phyloP scores from a whole-genome alignment of 1,140 invertebrate genomes.

The Conopomorpha cramerella region DNA sequence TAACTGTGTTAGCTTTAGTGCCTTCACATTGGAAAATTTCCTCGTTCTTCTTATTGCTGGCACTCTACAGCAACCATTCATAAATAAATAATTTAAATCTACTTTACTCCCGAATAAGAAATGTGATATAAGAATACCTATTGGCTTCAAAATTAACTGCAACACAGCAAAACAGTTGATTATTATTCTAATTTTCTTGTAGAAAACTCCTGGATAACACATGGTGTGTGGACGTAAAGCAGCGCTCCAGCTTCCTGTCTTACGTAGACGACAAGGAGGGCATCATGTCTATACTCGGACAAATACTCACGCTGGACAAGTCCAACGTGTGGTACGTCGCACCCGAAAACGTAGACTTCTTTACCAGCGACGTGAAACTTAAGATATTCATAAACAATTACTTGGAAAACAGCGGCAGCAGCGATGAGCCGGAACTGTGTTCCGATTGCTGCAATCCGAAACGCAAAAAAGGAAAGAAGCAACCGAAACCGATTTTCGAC shows the following conservation, averaged over 20 bases:
- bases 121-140: too few species aligned
- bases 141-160: too few species aligned
- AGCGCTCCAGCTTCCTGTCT: constrained; percentile 85
- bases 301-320: constrained; percentile 81
- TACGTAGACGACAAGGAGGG: constrained; percentile 88
- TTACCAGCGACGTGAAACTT: constrained; percentile 70
- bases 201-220: constrained; percentile 70
- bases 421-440: constrained; percentile 12
- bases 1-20: too few species aligned
- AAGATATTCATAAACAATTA: constrained; percentile 71
- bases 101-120: too few species aligned
- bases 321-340: constrained; percentile 70
- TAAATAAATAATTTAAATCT: too few species aligned
- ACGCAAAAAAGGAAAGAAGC: constrained; percentile 7
- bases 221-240: constrained; percentile 82
- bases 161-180: too few species aligned
- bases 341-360: constrained; percentile 66
- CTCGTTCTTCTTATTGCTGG: too few species aligned
- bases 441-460: constrained; percentile 23
- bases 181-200: too few species aligned
- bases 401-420: constrained; percentile 33
- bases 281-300: constrained; percentile 80
- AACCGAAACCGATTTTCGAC: neutral
- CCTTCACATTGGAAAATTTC: too few species aligned
- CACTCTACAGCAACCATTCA: too few species aligned